Percentiles rank a stretch among this genome's conserved stretches.
Conservation (phyloP, 2,888 invertebrate genomes). For the Eupithecia abbreviata region DNA sequence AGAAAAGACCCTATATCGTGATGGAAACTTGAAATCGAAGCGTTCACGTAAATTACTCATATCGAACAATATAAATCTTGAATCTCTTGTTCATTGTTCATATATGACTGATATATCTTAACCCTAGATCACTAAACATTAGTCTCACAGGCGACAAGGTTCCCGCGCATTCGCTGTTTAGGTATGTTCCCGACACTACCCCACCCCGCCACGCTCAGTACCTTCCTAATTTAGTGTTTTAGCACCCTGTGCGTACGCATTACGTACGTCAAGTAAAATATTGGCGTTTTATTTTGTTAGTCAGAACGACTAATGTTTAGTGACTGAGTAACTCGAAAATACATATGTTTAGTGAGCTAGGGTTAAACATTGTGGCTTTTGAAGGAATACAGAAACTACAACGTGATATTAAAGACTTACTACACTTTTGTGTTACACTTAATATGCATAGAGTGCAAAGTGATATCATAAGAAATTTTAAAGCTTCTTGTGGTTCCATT, state of each 20-base stretch:
- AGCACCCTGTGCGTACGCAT: no score
- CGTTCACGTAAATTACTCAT: conserved; percentile 36
- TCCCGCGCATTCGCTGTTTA: no score
- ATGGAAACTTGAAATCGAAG: conserved; percentile 43
- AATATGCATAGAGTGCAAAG: conserved; percentile 80
- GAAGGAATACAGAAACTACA: conserved; percentile 32
- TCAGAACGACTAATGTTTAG: no score
- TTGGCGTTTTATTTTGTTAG: no score
- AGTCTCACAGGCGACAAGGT: no score
- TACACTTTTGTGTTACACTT: conserved; percentile 65
- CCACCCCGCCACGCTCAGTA: no score
- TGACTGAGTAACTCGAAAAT: no score
- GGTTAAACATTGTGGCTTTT: conserved; percentile 34
- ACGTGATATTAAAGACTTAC: conserved; percentile 52
- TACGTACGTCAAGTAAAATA: no score
- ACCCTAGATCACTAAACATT: no score
- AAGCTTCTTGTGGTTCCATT: conserved; percentile 83
- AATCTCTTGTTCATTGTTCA: neutral
- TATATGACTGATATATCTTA: conserved; percentile 4
- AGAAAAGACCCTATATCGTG: conserved; percentile 57
- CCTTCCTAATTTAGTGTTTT: no score
- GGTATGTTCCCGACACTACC: no score
- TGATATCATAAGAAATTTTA: conserved; percentile 84
- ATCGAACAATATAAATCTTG: conserved; percentile 18
- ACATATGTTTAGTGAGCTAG: no score